Percentiles rank a stretch among this genome's conserved stretches.
Evolutionary conservation across 2,888 invertebrate genomes (phyloP).

Genomic region (Polylopha cassiicola): DNA sequence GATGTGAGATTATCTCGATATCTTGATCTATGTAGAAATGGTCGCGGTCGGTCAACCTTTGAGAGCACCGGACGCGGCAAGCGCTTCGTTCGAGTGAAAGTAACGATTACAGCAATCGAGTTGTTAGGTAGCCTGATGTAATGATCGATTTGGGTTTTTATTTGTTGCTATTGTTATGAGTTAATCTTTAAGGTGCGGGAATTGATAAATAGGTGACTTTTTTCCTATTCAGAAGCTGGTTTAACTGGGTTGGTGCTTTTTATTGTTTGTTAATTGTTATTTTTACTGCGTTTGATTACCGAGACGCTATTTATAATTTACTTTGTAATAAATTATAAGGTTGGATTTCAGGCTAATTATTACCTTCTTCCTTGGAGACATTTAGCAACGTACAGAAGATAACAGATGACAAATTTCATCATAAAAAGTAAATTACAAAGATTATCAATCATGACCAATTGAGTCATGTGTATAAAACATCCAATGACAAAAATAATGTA

Average conservation of each 20-base stretch:
- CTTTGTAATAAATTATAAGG: no score
- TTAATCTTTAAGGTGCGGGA: constrained; percentile 24
- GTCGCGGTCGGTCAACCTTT: constrained; percentile 44
- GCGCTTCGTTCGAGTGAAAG: constrained; percentile 63
- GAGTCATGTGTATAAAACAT: constrained; percentile 6
- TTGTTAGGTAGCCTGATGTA: constrained; percentile 65
- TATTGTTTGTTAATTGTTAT: no score
- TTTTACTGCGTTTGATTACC: no score
- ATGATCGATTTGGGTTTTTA: constrained; percentile 59
- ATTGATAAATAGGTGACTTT: constrained; percentile 1
- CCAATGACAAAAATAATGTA: constrained; percentile 16
- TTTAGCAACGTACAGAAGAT: no score
- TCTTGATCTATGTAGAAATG: constrained; percentile 34
- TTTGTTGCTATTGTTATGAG: constrained; percentile 34
- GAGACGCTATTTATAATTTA: no score
- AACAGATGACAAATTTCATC: constrained; percentile 12
- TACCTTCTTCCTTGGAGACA: no score
- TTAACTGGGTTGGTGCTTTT: no score
- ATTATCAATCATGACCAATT: constrained; percentile 17
- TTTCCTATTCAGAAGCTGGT: no score
- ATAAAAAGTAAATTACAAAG: constrained; percentile 4
- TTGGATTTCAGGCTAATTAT: no score
- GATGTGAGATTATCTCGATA: constrained; percentile 15
- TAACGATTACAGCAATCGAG: constrained; percentile 62
- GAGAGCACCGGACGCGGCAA: constrained; percentile 39